Evolutionary conservation across 2,113 vertebrate genomes (phyloP), one percentile per base, ranked within the genome.

Genomic region (Xiphophorus maculatus): DNA sequence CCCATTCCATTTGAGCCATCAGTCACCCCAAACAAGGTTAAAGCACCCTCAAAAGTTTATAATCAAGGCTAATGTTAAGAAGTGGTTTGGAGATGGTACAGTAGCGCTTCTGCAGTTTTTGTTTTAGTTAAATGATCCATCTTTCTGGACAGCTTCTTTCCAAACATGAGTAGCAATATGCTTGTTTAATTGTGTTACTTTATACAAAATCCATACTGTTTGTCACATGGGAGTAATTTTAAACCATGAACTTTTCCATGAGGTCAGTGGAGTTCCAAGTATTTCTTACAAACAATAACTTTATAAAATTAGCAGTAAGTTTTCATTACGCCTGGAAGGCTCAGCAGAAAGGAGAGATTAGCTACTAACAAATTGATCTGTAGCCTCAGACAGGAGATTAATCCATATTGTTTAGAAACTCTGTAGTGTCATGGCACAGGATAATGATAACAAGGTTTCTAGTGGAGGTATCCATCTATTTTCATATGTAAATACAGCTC

Each of bases 341-440:
- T 15, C 28, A 30, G 25, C 63, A 76, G 29, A 74, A 44, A 67
- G 69, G 79, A 78, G 61, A 70, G 75, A 83, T 88, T 85, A 81
- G 69, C 69, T 62, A 79, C 70, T 84, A 85, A 86, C 77, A 83
- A 66, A 48, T 84, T 90, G 89, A 91, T 91, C 89, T 72, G 11
- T n/a, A 73, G 80, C 64, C 82, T 86, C 78, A 85, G 83, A 87
- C 71, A 80, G 74, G 74, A 68, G 71, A 61, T 80, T 66, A 28
- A 73, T 82, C 81, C 77, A 79, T 71, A 28, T 61, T 66, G 72
- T 71, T 76, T 81, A 73, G 63, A 73, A 77, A 63, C 54, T 70
- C 44, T 48, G 17, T 17, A 48, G 44, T 48, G 44, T 48, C 44
- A 48, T 5, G 17, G 14, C 44, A 19, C 17, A 48, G 17, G 4